phyloP scores from a whole-genome alignment of 2,888 invertebrate genomes.

The Troides aeacus region DNA sequence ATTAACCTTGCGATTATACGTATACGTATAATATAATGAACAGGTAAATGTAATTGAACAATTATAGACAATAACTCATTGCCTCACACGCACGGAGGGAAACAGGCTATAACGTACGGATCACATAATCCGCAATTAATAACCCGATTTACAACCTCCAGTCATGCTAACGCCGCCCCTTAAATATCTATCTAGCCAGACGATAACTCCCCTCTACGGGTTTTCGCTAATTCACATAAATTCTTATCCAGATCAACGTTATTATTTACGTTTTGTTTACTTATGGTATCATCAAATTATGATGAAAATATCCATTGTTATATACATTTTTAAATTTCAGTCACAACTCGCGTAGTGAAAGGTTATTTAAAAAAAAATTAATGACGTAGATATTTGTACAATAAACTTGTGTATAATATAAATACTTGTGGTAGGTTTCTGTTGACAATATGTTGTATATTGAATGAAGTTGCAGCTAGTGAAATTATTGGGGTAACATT shows the following conservation, averaged over 20 bases:
- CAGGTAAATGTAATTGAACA: slow-evolving; percentile 1
- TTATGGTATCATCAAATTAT: no score
- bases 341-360: no score
- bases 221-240: slow-evolving; percentile 14
- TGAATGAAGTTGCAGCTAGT: no score
- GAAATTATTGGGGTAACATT: no score
- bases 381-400: no score
- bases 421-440: no score
- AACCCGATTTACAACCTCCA: slow-evolving; percentile 47
- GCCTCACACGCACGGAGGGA: slow-evolving; percentile 23
- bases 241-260: not conserved
- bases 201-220: slow-evolving; percentile 21
- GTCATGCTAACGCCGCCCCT: slow-evolving; percentile 43
- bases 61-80: slow-evolving; percentile 9
- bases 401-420: no score
- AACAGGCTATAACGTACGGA: slow-evolving; percentile 43
- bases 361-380: no score
- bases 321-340: no score
- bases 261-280: no score
- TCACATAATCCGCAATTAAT: slow-evolving; percentile 46
- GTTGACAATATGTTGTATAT: no score
- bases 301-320: no score
- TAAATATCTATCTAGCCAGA: slow-evolving; percentile 30
- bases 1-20: slow-evolving; percentile 20
- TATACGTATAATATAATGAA: not conserved